A percentile compares a stretch with the other conserved stretches of the same genome.
Evolutionary conservation across 2,888 invertebrate species (phyloP).

Genomic region (Mesochorus sp.): DNA sequence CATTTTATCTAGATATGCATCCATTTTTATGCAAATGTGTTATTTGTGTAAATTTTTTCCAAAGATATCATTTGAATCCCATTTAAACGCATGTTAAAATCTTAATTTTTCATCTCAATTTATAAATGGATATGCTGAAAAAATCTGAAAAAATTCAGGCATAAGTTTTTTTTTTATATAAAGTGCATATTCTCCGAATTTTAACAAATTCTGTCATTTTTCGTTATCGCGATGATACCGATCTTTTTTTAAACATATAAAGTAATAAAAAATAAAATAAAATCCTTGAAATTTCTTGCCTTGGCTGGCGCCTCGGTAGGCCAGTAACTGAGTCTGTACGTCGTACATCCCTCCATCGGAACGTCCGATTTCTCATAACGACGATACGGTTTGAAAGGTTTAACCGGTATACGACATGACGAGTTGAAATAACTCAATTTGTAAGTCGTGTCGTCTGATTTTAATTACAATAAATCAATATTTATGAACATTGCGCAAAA

Average conservation of each 20-base stretch:
- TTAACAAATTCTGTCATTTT: too few species aligned
- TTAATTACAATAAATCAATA: conserved; percentile 29
- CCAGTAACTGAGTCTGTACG: conserved; percentile 85
- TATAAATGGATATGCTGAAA: too few species aligned
- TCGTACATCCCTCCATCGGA: conserved; percentile 84
- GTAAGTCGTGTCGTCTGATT: conserved; percentile 85
- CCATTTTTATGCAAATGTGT: too few species aligned
- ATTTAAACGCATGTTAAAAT: too few species aligned
- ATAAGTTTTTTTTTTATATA: too few species aligned
- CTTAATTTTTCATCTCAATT: too few species aligned
- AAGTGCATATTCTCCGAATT: too few species aligned
- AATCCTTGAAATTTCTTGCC: conserved; percentile 42
- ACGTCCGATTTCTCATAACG: conserved; percentile 83
- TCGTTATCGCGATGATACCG: too few species aligned
- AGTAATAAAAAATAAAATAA: background rate
- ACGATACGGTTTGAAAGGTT: conserved; percentile 82
- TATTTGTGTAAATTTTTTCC: too few species aligned
- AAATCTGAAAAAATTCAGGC: too few species aligned
- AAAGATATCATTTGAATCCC: too few species aligned
- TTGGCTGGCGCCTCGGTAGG: conserved; percentile 73
- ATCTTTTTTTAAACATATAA: background rate
- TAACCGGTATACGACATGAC: conserved; percentile 80
- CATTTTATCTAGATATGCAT: too few species aligned
- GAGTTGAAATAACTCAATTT: conserved; percentile 86
- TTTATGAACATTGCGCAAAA: conserved; percentile 1